Evolutionary conservation across 37 sponge, comb jelly and placozoan species (phyloP).

Genomic region (Halichondria panicea): DNA sequence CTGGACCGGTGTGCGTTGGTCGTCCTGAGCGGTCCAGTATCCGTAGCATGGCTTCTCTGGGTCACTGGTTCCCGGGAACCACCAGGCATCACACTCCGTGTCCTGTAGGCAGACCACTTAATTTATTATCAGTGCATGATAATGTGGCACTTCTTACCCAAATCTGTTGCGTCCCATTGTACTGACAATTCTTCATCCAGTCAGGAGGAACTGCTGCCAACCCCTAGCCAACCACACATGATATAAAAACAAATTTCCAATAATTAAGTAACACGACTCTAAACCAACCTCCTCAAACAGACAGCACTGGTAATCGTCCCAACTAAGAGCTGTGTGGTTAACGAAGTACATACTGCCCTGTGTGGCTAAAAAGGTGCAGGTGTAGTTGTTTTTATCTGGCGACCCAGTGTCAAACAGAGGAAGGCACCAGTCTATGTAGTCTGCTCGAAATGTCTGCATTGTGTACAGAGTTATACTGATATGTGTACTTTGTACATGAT

Average conservation of each 20-base stretch:
- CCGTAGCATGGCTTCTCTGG: slow-evolving; percentile 58
- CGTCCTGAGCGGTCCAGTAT: slow-evolving; percentile 38
- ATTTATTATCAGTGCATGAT: no score
- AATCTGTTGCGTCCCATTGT: slow-evolving; percentile 35
- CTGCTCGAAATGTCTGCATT: slow-evolving; percentile 42
- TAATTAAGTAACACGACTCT: not conserved
- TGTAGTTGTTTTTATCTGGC: slow-evolving; percentile 16
- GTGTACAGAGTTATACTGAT: not conserved
- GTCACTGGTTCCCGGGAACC: slow-evolving; percentile 60
- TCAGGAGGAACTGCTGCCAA: slow-evolving; percentile 40
- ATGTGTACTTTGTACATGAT: not conserved
- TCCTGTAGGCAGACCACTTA: no score
- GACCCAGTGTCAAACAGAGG: slow-evolving; percentile 39
- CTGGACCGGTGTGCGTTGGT: slow-evolving; percentile 24
- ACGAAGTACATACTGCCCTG: slow-evolving; percentile 43
- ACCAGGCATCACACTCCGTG: slow-evolving; percentile 47
- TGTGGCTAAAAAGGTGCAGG: slow-evolving; percentile 49
- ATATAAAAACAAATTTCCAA: not conserved
- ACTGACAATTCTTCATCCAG: slow-evolving; percentile 44
- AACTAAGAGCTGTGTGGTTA: slow-evolving; percentile 25
- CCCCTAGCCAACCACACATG: slow-evolving; percentile 16
- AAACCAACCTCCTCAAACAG: slow-evolving; percentile 25
- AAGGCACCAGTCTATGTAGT: slow-evolving; percentile 45
- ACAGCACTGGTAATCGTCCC: slow-evolving; percentile 55
- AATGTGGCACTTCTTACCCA: no score